These are phyloP conservation scores for Gibbula magus DNA, from an alignment of 2,888 invertebrate genomes.

Conservation along the genomic window DNA sequence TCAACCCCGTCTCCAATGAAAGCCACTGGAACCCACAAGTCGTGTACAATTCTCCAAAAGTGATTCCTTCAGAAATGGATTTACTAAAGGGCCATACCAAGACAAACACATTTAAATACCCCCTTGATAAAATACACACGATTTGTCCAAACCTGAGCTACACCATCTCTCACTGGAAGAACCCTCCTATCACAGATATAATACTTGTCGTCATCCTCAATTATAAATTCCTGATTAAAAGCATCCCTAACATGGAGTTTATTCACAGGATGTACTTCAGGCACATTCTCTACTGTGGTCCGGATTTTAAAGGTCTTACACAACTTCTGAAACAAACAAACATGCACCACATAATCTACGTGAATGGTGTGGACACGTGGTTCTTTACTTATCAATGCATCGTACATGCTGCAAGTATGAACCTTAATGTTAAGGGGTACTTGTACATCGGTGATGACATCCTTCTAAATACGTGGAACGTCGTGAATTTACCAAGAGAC, in stretches of 20 bases:
- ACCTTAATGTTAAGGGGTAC: slow-evolving; percentile 16
- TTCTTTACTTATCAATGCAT: slow-evolving; percentile 10
- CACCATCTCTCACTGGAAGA: background rate
- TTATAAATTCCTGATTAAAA: slow-evolving; percentile 10
- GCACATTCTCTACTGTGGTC: slow-evolving; percentile 25
- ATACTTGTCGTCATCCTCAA: slow-evolving; percentile 15
- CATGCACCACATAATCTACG: background rate
- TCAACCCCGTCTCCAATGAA: background rate
- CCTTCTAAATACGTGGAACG: slow-evolving; percentile 20
- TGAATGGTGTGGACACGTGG: slow-evolving; percentile 20
- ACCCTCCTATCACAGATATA: background rate
- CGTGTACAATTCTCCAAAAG: background rate
- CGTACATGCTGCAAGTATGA: slow-evolving; percentile 17
- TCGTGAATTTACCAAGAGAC: slow-evolving; percentile 6
- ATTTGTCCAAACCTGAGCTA: background rate
- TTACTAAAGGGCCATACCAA: background rate
- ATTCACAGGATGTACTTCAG: slow-evolving; percentile 14
- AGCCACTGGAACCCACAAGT: background rate
- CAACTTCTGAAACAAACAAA: background rate
- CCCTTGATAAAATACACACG: background rate
- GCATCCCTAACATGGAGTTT: slow-evolving; percentile 12
- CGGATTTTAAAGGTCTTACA: background rate
- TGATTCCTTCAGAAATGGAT: background rate
- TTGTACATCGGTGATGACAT: slow-evolving; percentile 20
- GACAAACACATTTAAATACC: background rate